A percentile compares a stretch with the other conserved stretches of the same genome.
Evolutionary conservation across 2,888 invertebrate genomes (phyloP).

Genomic region (Drosophila nigricruria): DNA sequence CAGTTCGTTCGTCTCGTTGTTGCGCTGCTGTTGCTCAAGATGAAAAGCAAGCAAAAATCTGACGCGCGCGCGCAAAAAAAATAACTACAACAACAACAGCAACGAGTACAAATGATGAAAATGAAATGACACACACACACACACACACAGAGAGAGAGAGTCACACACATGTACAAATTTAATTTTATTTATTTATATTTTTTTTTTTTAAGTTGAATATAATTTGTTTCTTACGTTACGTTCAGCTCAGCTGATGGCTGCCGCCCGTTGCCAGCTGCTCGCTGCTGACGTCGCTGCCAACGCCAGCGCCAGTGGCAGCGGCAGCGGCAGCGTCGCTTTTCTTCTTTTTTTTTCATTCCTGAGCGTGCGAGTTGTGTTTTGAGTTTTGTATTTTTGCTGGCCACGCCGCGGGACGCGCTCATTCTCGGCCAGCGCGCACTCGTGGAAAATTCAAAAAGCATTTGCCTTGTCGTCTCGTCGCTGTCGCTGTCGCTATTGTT

Average conservation of each 20-base stretch:
- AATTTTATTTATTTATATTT: constrained; percentile 60
- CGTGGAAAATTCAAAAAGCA: constrained; percentile 69
- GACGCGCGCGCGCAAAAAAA: constrained; percentile 53
- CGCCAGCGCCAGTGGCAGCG: too few relatives aligned
- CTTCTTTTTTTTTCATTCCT: constrained; percentile 55
- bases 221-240: constrained; percentile 76
- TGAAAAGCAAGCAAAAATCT: constrained; percentile 67
- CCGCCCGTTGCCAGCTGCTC: constrained; percentile 28
- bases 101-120: constrained; percentile 60
- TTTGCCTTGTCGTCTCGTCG: constrained; percentile 25
- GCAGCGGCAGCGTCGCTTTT: constrained; percentile 21
- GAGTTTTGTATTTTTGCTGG: constrained; percentile 67
- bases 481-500: constrained; percentile 6
- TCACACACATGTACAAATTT: constrained; percentile 40
- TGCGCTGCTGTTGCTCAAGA: constrained; percentile 46
- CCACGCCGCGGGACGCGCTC: constrained; percentile 76
- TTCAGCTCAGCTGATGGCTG: constrained; percentile 57
- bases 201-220: constrained; percentile 69
- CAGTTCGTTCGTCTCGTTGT: constrained; percentile 44
- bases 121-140: constrained; percentile 55
- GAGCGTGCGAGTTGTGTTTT: constrained; percentile 58
- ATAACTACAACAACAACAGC: not conserved
- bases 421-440: constrained; percentile 70
- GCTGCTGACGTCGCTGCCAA: constrained; percentile 2
- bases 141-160: constrained; percentile 24